phyloP scores from a whole-genome alignment of 2,113 vertebrate species.

The Phodopus roborovskii region DNA sequence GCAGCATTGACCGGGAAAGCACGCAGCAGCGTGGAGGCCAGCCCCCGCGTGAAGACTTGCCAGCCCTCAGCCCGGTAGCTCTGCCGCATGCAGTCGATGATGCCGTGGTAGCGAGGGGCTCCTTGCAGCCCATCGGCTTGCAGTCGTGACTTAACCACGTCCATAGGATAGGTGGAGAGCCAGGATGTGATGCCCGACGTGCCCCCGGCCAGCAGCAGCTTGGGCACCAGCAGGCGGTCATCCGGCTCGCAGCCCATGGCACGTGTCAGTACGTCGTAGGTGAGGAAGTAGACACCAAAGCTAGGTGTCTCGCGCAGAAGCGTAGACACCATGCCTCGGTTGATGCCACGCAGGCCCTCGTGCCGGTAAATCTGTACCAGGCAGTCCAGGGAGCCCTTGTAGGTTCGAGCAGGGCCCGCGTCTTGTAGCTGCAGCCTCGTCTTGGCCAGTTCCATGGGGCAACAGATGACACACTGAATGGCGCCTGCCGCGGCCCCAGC shows the following conservation, averaged over 20 bases:
- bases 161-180: conserved; percentile 96
- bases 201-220: conserved; percentile 95
- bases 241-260: conserved; percentile 92
- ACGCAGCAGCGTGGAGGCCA: conserved; percentile 95
- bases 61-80: conserved; percentile 94
- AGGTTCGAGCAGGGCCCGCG: conserved; percentile 91
- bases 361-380: conserved; percentile 93
- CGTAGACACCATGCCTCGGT: conserved; percentile 95
- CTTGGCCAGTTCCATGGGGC: conserved; percentile 98
- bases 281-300: conserved; percentile 97
- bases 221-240: conserved; percentile 93
- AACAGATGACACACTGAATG: conserved; percentile 97
- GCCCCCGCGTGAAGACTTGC: conserved; percentile 94
- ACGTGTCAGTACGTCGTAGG: conserved; percentile 94
- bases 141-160: conserved; percentile 97
- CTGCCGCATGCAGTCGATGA: conserved; percentile 93
- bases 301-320: conserved; percentile 95
- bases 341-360: conserved; percentile 93
- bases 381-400: conserved; percentile 97
- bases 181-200: conserved; percentile 95
- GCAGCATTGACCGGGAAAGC: conserved; percentile 98
- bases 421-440: conserved; percentile 98
- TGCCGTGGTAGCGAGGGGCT: conserved; percentile 90
- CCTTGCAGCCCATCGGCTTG: conserved; percentile 96
- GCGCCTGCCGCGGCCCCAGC: conserved; percentile 94